Conservation (phyloP, 2,797 vertebrate genomes). For the Chanos chanos region DNA sequence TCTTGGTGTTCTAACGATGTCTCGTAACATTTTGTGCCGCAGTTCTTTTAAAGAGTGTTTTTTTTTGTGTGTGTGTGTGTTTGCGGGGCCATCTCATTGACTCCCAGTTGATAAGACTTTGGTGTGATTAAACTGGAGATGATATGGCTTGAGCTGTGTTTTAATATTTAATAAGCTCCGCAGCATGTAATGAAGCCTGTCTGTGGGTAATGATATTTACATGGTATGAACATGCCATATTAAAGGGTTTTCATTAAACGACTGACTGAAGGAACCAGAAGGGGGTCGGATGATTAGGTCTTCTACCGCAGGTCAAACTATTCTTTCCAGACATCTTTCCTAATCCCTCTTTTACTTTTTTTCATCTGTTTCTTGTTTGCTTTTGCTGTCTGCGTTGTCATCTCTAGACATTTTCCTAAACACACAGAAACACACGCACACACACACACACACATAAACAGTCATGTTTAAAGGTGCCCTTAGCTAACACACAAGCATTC, state of each 20-base stretch:
- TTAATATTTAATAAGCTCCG: constrained; percentile 46
- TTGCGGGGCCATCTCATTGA: constrained; percentile 6
- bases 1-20: no score
- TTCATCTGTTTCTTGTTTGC: no score
- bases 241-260: constrained; percentile 47
- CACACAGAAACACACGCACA: no score
- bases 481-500: no score
- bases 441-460: not conserved
- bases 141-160: constrained; percentile 29
- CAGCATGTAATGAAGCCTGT: constrained; percentile 30
- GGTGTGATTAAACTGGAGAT: constrained; percentile 8
- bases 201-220: constrained; percentile 47
- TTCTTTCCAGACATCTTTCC: no score
- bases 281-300: not conserved
- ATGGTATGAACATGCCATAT: constrained; percentile 43
- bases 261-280: constrained; percentile 12
- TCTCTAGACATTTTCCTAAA: not conserved
- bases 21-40: no score
- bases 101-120: constrained; percentile 8
- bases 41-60: no score
- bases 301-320: no score
- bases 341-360: no score
- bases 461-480: no score
- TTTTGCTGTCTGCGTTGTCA: not conserved
- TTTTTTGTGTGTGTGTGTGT: not conserved